Base-by-base conservation (phyloP, 2,888 invertebrate species). In the Torymus aiolomorphi region DNA sequence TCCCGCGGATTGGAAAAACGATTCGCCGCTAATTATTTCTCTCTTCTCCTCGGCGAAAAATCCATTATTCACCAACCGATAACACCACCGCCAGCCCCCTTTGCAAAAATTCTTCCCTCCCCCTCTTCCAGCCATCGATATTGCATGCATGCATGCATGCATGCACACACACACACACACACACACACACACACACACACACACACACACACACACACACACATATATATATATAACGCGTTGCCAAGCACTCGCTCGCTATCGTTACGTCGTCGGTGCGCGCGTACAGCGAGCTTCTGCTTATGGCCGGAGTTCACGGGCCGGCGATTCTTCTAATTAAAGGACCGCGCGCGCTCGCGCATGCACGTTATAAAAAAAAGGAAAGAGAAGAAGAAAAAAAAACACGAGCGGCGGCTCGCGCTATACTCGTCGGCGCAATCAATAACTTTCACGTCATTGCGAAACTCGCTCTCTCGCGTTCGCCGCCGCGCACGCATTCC, bases 361-460 rank as follows among this genome's bases (percentile, higher is more conserved):
- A 42, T 42, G 42, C 42, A 42, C 42, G 42, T 42, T 42, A 42
- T 8, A 42, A 42, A 42, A 42, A 42, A 42, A 42, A 31, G 5
- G 5, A 31, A 5, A 31, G 5, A 42, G 8, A 1, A 42, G 42
- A 42, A 42, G 42, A 42, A 42, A 42, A 42, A 42, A 42, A 42
- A 42, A 42, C 42, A 42, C 42, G 42, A 42, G 42, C 42, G 42
- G 42, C 42, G 1, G 42, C 8, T 42, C 42, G 42, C 42, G 42
- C 42, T 42, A 42, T 10, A 42, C 42, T 42, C 42, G 42, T 42
- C 42, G 42, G 42, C 42, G 79, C 71, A 66, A 82, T 82, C 82
- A 67, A 82, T 82, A 80, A 80, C 74, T 82, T 82, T 82, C 80
- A 67, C 80, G 80, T 16, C 16, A 61, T 74, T 69, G 70, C 69